Base-by-base conservation (phyloP, 2,888 invertebrate species). In the Andrena hattorfiana region DNA sequence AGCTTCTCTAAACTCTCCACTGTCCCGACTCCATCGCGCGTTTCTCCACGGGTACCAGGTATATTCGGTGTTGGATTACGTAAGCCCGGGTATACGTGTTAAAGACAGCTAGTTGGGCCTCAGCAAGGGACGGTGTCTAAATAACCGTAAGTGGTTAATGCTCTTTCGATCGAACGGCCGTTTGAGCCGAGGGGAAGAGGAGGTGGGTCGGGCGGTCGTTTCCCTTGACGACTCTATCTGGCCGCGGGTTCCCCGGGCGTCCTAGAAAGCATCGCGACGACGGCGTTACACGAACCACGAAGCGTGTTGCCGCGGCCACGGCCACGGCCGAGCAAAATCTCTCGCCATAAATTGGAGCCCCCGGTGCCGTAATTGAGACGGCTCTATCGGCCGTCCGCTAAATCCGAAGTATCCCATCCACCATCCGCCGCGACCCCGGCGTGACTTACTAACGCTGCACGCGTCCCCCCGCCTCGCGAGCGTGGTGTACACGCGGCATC, bases 341-440 rank as follows among this genome's bases (percentile, higher is more conserved):
- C 75, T 73, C 72, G 78, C 81, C 80, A 85, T 86, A 86, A 87
- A 87, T 87, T 70, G 77, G 83, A 60, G 73, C 59, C 62, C 54
- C 66, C 62, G 72, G 30, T 69, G 62, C 79, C 81, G 87, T 87
- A 87, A 87, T 87, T 87, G 87, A 87, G 87, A 87, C 85, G 85
- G 86, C 87, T 87, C 87, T 87, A 87, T 87, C 86, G 84, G 80
- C 71, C 77, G 70, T 87, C 67, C 78, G 83, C 87, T 76, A 83
- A 77, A 78, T 81, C 81, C 81, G n/a, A 77, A 66, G 73, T 81
- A 81, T 78, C 78, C 81, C 86, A 73, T 87, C 84, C 74, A 83
- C 77, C 85, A 81, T 81, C 77, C 78, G 35, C 62, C 68, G 54
- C 32, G 32, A n/a, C 35, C 70, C 60, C 42, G 59, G 56, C 72